Base-by-base conservation (phyloP, 2,113 vertebrate genomes). In the Tetrax tetrax region DNA sequence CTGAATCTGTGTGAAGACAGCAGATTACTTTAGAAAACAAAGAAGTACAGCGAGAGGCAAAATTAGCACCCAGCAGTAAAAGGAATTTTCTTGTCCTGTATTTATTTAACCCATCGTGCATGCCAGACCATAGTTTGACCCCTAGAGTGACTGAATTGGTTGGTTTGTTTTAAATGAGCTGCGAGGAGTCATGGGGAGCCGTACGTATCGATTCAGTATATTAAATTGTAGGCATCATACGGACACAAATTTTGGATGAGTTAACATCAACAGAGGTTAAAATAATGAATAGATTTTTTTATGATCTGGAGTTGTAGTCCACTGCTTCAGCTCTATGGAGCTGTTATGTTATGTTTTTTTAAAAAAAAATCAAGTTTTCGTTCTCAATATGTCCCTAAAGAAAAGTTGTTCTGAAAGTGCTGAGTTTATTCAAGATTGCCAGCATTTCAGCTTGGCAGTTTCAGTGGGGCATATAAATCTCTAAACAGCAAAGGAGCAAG, bases 351-450 rank as follows among this genome's bases (percentile, higher is more conserved):
- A 4, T 50, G 25, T 45, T 31, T 17, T 84, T 72, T 91, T 31
- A 5, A 45, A 59, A 56, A 59, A 56, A 61, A 54, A 82, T 50
- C 56, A 64, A 20, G 35, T 61, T 87, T 96, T 94, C 53, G 21
- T 65, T 79, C 69, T 94, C 68, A 93, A 60, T 82, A 50, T 71
- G n/a, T 95, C 65, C 86, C 96, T 91, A 64, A 91, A 95, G 95
- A 68, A 87, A 83, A 96, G 76, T 94, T 93, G 60, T 89, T 95
- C 65, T 88, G 37, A 77, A 90, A 89, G 83, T 88, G 48, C 78
- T 41, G 86, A 86, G 75, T 96, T 96, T 95, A 86, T 96, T 89
- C 75, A 92, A 94, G 83, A 83, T 78, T 96, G 78, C 90, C 61
- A 92, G 23, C 83, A 38, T 96, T 92, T 93, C 71, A 82, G 60